Percentiles rank a stretch among this genome's conserved stretches.
Evolutionary conservation across 2,888 invertebrate genomes (phyloP).

Genomic region (Rotaria macrura): DNA sequence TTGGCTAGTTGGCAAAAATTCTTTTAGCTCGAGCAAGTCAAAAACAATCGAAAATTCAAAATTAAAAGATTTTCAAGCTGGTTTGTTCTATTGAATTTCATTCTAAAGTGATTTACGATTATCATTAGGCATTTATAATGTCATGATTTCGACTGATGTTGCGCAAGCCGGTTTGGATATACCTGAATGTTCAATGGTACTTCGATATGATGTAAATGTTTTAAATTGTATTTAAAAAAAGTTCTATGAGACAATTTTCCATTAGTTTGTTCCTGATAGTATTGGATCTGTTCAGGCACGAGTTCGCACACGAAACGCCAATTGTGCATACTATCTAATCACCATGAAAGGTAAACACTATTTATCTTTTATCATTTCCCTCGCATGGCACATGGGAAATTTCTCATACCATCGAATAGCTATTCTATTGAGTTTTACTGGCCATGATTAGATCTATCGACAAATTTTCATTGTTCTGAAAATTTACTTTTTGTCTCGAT

Average conservation of each 20-base stretch:
- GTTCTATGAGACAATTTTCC: too few species aligned
- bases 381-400: too few species aligned
- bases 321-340: conserved; percentile 34
- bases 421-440: too few species aligned
- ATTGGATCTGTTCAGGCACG: conserved; percentile 13
- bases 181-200: background rate
- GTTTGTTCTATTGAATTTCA: background rate
- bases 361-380: background rate
- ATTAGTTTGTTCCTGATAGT: conserved; percentile 30
- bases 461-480: too few species aligned
- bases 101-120: background rate
- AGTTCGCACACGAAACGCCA: conserved; percentile 33
- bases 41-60: background rate
- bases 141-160: background rate
- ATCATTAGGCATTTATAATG: background rate
- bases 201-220: background rate
- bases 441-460: too few species aligned
- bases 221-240: too few species aligned
- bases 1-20: background rate
- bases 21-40: background rate
- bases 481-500: too few species aligned
- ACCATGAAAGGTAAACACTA: background rate
- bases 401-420: too few species aligned
- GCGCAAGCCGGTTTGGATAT: background rate
- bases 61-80: background rate